These are phyloP conservation scores for Atta colombica DNA, from an alignment of 1,140 invertebrate genomes.

Conservation along the genomic window DNA sequence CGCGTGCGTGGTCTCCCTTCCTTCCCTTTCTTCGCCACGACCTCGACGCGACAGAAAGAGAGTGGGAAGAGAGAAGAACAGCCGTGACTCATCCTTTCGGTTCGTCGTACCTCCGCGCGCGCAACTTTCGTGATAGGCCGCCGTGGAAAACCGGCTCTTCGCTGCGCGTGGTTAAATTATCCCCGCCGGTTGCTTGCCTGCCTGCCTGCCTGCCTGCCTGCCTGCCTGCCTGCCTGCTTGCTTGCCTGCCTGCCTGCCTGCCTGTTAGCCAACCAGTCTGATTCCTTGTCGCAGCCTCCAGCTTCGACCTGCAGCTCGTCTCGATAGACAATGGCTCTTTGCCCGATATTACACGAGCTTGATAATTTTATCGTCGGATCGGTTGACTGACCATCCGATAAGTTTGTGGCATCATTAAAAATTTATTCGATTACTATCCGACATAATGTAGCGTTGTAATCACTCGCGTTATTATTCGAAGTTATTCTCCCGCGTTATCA, in stretches of 20 bases:
- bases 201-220: neutral
- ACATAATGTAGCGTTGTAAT: neutral
- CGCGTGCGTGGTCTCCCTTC: constrained; percentile 44
- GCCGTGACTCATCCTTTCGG: constrained; percentile 77
- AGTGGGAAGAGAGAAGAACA: constrained; percentile 62
- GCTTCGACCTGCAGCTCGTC: constrained; percentile 34
- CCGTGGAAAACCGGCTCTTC: constrained; percentile 77
- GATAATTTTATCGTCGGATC: neutral
- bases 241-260: neutral
- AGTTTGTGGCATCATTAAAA: neutral
- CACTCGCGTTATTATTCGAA: too few species aligned
- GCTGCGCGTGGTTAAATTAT: constrained; percentile 76
- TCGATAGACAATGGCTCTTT: constrained; percentile 22
- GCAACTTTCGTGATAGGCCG: constrained; percentile 74
- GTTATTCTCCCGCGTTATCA: neutral
- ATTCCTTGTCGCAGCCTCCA: constrained; percentile 36
- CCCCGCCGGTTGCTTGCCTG: constrained; percentile 47
- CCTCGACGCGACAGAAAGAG: constrained; percentile 61
- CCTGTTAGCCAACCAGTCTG: neutral
- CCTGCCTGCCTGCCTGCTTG: neutral
- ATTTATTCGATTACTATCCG: neutral
- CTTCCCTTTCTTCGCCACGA: constrained; percentile 32
- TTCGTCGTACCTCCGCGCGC: constrained; percentile 72
- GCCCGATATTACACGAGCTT: constrained; percentile 18
- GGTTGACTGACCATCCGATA: neutral